phyloP scores from a whole-genome alignment of 2,888 invertebrate genomes.

The Beris morrisii region DNA sequence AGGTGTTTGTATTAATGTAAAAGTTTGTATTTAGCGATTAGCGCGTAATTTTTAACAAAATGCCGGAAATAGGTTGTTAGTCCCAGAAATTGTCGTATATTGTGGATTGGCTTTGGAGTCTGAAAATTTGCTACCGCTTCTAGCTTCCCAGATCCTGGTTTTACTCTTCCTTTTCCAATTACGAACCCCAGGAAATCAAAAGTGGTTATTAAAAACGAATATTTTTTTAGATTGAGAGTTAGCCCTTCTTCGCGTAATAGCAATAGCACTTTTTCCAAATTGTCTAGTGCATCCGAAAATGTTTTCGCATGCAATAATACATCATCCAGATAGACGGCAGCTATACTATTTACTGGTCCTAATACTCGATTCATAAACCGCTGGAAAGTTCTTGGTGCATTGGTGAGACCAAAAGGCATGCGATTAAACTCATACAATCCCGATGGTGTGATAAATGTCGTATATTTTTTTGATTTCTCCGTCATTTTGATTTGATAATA shows the following conservation, averaged over 20 bases:
- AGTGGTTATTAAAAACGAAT: conserved; percentile 41
- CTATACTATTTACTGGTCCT: conserved; percentile 33
- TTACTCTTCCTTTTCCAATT: not conserved
- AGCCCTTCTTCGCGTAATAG: conserved; percentile 11
- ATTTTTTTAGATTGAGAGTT: conserved; percentile 36
- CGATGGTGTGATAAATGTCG: conserved; percentile 47
- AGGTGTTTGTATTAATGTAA: conserved; percentile 14
- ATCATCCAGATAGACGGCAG: conserved; percentile 46
- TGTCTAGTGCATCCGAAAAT: conserved; percentile 39
- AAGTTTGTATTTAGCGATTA: conserved; percentile 30
- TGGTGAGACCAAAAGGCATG: conserved; percentile 48
- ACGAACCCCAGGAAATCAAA: conserved; percentile 27
- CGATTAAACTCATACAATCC: conserved; percentile 46
- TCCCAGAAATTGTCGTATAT: conserved; percentile 43
- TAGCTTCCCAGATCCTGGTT: not conserved
- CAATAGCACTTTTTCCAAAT: not conserved
- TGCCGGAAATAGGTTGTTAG: conserved; percentile 42
- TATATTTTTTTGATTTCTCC: conserved; percentile 45
- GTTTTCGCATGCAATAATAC: conserved; percentile 43
- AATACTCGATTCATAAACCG: conserved; percentile 44
- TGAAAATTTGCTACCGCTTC: not conserved
- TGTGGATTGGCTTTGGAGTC: conserved; percentile 39
- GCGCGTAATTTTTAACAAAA: conserved; percentile 41
- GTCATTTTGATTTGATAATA: conserved; percentile 49
- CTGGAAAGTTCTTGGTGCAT: conserved; percentile 47